These are phyloP conservation scores for Alexandromys oeconomus DNA, from an alignment of 2,797 vertebrate genomes.

Conservation along the genomic window DNA sequence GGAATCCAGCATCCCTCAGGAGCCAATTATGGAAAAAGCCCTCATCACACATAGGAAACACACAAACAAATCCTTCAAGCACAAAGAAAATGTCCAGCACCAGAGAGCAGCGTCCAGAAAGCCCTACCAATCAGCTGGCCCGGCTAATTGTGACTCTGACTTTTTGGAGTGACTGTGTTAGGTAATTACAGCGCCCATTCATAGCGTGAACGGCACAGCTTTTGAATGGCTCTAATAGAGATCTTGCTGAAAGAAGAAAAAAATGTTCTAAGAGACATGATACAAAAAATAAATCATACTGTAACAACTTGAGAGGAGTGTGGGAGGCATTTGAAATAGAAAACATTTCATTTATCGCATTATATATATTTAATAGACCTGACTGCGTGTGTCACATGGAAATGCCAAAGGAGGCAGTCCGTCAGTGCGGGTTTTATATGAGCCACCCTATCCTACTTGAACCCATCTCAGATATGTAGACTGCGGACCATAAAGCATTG, in stretches of 20 bases:
- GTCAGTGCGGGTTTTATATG: neutral
- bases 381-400: neutral
- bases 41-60: slow-evolving; percentile 98
- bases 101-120: slow-evolving; percentile 95
- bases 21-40: slow-evolving; percentile 99
- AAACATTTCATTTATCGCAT: slow-evolving; percentile 60
- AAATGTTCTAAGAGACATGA: slow-evolving; percentile 82
- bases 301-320: slow-evolving; percentile 40
- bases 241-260: slow-evolving; percentile 87
- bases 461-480: slow-evolving; percentile 13
- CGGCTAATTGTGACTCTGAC: slow-evolving; percentile 99
- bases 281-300: slow-evolving; percentile 74
- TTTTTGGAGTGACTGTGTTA: slow-evolving; percentile 94
- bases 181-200: slow-evolving; percentile 96
- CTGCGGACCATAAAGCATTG: slow-evolving; percentile 15
- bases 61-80: slow-evolving; percentile 99
- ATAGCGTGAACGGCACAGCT: slow-evolving; percentile 89
- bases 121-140: slow-evolving; percentile 96
- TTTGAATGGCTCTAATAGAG: slow-evolving; percentile 90
- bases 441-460: neutral
- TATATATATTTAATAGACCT: slow-evolving; percentile 50
- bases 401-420: slow-evolving; percentile 18
- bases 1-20: slow-evolving; percentile 97
- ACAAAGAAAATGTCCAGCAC: slow-evolving; percentile 99
- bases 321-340: slow-evolving; percentile 49